These are phyloP conservation scores for Haliclona indistincta DNA, from an alignment of 37 sponge, comb jelly and placozoan species.

Conservation along the genomic window DNA sequence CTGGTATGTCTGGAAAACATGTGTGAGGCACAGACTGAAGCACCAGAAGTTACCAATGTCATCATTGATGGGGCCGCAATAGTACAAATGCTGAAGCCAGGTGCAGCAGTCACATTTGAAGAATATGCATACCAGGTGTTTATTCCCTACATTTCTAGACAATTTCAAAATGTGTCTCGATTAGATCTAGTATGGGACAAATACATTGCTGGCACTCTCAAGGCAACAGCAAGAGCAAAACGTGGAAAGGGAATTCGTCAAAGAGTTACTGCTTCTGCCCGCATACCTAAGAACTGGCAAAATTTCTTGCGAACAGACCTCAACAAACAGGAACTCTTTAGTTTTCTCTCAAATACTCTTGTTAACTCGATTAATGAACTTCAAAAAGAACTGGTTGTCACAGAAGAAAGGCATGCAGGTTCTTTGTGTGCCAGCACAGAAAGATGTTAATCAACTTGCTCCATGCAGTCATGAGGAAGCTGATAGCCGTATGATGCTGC, in stretches of 20 bases:
- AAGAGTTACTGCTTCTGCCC: slow-evolving; percentile 19
- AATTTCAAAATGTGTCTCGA: slow-evolving; percentile 26
- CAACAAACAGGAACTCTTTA: slow-evolving; percentile 14
- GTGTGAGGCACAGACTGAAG: slow-evolving; percentile 20
- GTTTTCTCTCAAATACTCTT: slow-evolving; percentile 16
- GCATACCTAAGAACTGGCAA: slow-evolving; percentile 33
- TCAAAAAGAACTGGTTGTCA: slow-evolving; percentile 28
- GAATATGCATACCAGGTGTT: slow-evolving; percentile 35
- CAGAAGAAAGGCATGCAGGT: slow-evolving; percentile 11
- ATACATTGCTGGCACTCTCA: too few species aligned
- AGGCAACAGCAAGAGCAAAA: slow-evolving; percentile 39
- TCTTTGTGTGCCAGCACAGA: too few species aligned
- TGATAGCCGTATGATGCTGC: slow-evolving; percentile 41
- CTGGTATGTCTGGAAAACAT: slow-evolving; percentile 14
- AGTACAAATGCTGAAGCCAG: slow-evolving; percentile 39
- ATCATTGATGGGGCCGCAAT: slow-evolving; percentile 48
- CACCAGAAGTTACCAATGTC: slow-evolving; percentile 1
- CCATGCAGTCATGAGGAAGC: slow-evolving; percentile 60
- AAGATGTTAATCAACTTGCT: too few species aligned
- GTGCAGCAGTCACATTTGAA: slow-evolving; percentile 16
- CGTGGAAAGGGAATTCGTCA: slow-evolving; percentile 39
- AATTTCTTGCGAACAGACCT: neutral
- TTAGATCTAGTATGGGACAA: slow-evolving; percentile 50
- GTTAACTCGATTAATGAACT: neutral
- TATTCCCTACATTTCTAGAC: slow-evolving; percentile 28